Percentiles rank a stretch among this genome's conserved stretches.
phyloP scores from a whole-genome alignment of 2,888 invertebrate genomes.

The Sussaba pulchella region DNA sequence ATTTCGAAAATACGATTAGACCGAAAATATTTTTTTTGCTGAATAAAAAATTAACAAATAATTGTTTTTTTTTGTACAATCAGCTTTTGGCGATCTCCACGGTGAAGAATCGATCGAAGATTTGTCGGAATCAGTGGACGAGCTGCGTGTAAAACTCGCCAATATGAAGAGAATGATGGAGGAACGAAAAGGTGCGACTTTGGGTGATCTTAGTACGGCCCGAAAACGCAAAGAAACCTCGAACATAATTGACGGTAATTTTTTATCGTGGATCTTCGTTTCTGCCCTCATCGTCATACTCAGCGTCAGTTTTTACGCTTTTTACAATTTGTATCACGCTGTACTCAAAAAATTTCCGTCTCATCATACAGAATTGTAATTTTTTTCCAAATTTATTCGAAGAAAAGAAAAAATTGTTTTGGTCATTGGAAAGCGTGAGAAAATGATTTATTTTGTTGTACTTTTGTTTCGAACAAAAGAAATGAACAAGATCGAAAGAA shows the following conservation, averaged over 20 bases:
- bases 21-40: too few species aligned
- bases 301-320: conserved; percentile 93
- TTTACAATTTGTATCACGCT: conserved; percentile 92
- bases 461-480: neutral
- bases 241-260: conserved; percentile 91
- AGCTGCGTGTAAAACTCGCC: conserved; percentile 90
- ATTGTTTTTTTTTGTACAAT: conserved; percentile 5
- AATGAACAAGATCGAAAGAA: conserved; percentile 11
- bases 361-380: conserved; percentile 92
- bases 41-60: neutral
- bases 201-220: conserved; percentile 84
- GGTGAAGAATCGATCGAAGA: conserved; percentile 78
- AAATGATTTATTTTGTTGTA: too few species aligned
- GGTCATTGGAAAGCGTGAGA: neutral
- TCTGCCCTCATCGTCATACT: conserved; percentile 91
- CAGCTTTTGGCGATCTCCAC: conserved; percentile 74
- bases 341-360: conserved; percentile 94
- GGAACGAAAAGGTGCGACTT: conserved; percentile 87
- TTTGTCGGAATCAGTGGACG: conserved; percentile 91
- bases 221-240: conserved; percentile 80
- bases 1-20: too few species aligned
- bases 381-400: neutral
- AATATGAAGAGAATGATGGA: conserved; percentile 94
- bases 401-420: neutral
- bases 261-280: conserved; percentile 93